These are phyloP conservation scores for Corythornis vintsioides DNA, from an alignment of 2,113 vertebrate genomes.

Conservation along the genomic window DNA sequence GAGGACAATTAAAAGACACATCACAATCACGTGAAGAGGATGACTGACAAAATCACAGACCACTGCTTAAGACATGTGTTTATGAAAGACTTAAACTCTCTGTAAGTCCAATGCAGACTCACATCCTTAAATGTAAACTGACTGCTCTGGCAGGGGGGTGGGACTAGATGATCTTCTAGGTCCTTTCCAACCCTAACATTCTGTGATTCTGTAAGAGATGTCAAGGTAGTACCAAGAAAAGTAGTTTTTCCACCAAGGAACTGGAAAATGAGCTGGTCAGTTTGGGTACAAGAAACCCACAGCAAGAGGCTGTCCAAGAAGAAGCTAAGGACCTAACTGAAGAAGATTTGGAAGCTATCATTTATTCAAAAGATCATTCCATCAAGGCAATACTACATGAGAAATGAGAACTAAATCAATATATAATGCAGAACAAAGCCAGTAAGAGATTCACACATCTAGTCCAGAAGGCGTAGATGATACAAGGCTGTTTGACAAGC, in stretches of 20 bases:
- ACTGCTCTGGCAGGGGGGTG: too few species aligned
- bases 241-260: background rate
- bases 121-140: background rate
- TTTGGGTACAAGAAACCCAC: background rate
- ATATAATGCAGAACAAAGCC: background rate
- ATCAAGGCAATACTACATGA: background rate
- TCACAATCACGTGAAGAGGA: background rate
- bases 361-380: background rate
- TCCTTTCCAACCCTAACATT: too few species aligned
- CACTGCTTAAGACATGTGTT: background rate
- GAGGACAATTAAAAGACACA: background rate
- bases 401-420: background rate
- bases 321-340: background rate
- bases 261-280: background rate
- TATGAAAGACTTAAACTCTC: background rate
- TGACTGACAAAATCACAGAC: background rate
- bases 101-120: background rate
- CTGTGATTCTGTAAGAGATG: background rate
- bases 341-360: background rate
- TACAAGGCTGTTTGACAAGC: background rate
- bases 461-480: background rate
- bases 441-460: background rate
- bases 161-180: too few species aligned
- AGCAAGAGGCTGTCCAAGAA: background rate
- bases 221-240: background rate